phyloP scores from a whole-genome alignment of 2,113 vertebrate species.

The Planiliza haematocheilus region DNA sequence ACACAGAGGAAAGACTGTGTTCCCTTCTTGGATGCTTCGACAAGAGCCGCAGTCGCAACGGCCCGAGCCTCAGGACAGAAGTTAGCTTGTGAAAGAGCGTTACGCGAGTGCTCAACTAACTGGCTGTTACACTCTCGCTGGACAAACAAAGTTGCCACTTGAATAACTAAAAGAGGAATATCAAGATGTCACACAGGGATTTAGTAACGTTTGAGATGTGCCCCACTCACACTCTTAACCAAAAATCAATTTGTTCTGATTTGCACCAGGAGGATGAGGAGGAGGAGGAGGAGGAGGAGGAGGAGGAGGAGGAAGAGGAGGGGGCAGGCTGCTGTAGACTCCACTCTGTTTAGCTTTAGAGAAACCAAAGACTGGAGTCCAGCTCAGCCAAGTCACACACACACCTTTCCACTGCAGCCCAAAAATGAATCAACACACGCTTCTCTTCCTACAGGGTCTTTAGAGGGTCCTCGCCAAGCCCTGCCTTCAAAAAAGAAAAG shows the following conservation, averaged over 20 bases:
- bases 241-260: slow-evolving; percentile 33
- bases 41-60: slow-evolving; percentile 23
- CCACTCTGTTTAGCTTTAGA: slow-evolving; percentile 49
- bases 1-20: slow-evolving; percentile 30
- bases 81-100: slow-evolving; percentile 45
- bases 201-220: slow-evolving; percentile 56
- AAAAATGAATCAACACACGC: slow-evolving; percentile 22
- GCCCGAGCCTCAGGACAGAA: slow-evolving; percentile 45
- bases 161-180: slow-evolving; percentile 55
- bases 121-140: slow-evolving; percentile 36
- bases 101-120: slow-evolving; percentile 40
- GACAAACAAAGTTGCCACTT: slow-evolving; percentile 53
- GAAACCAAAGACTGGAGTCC: slow-evolving; percentile 62
- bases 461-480: slow-evolving; percentile 57
- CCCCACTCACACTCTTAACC: slow-evolving; percentile 35
- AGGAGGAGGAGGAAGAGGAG: not conserved
- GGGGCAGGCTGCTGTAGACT: slow-evolving; percentile 35
- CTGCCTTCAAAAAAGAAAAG: slow-evolving; percentile 39
- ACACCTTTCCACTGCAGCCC: slow-evolving; percentile 46
- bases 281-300: no score
- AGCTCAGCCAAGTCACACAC: slow-evolving; percentile 46
- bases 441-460: slow-evolving; percentile 45
- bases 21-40: slow-evolving; percentile 36
- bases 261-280: slow-evolving; percentile 20
- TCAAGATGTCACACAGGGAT: slow-evolving; percentile 59